phyloP scores from a whole-genome alignment of 2,797 vertebrate genomes.

The Clarias platycephalus region DNA sequence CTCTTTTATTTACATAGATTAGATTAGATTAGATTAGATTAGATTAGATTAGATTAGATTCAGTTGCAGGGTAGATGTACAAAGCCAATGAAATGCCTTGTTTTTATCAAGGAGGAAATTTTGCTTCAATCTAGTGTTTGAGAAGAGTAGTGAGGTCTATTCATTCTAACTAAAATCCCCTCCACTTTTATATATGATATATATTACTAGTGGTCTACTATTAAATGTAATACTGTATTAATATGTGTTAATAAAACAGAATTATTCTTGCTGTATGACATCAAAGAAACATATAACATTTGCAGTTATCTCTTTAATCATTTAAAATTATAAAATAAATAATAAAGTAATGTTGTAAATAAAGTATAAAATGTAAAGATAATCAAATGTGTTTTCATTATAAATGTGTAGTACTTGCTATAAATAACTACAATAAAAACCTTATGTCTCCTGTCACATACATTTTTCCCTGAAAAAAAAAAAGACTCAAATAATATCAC shows the following conservation, averaged over 20 bases:
- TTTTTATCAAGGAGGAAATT: background rate
- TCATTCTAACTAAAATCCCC: background rate
- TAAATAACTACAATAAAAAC: background rate
- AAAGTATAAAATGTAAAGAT: background rate
- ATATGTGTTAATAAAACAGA: background rate
- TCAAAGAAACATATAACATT: background rate
- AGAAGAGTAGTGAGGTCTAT: background rate
- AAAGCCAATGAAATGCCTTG: background rate
- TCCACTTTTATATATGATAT: background rate
- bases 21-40: no score
- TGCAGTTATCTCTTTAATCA: background rate
- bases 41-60: no score
- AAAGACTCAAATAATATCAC: background rate
- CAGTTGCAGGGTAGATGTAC: no score
- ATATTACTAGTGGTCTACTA: no score
- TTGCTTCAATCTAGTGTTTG: background rate
- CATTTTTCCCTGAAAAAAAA: background rate
- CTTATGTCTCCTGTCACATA: background rate
- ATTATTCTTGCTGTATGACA: background rate
- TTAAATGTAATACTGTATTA: background rate
- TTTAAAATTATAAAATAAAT: no score
- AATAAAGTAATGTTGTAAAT: no score
- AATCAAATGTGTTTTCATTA: background rate
- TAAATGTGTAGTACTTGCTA: background rate
- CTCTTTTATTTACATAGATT: no score